These are phyloP conservation scores for Carcharodon carcharias DNA, from an alignment of 2,797 vertebrate species.

Conservation along the genomic window DNA sequence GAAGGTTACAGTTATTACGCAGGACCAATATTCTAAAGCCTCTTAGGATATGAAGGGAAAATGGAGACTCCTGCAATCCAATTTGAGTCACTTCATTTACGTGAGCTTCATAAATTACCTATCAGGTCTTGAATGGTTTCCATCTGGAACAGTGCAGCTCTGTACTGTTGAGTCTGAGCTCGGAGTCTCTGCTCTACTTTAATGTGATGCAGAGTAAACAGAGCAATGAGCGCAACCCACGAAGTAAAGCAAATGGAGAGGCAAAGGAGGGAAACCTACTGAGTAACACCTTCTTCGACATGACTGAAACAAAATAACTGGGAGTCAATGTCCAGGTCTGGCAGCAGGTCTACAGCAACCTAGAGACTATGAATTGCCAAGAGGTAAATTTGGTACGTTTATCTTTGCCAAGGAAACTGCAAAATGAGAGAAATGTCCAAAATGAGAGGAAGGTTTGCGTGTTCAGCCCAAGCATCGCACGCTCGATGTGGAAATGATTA, in stretches of 20 bases:
- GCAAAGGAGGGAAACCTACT: background rate
- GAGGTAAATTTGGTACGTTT: background rate
- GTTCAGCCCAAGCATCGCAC: background rate
- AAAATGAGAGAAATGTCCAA: background rate
- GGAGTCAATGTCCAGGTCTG: background rate
- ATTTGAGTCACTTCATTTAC: background rate
- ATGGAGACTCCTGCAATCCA: background rate
- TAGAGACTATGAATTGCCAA: background rate
- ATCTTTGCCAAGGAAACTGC: background rate
- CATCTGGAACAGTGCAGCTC: too few species aligned
- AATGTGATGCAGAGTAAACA: background rate
- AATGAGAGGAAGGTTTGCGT: background rate
- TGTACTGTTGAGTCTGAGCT: too few species aligned
- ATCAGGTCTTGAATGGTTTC: background rate
- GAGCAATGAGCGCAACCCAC: too few species aligned
- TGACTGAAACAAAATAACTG: background rate
- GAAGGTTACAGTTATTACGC: background rate
- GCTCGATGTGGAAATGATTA: background rate
- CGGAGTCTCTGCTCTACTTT: background rate
- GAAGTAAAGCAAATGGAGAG: background rate
- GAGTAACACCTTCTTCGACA: background rate
- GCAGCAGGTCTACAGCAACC: background rate
- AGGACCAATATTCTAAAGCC: background rate
- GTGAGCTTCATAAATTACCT: background rate
- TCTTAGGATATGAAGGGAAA: background rate